Evolutionary conservation across 2,113 vertebrate species (phyloP), one percentile per base, ranked within the genome.

Genomic region (Toxotes chatareus): DNA sequence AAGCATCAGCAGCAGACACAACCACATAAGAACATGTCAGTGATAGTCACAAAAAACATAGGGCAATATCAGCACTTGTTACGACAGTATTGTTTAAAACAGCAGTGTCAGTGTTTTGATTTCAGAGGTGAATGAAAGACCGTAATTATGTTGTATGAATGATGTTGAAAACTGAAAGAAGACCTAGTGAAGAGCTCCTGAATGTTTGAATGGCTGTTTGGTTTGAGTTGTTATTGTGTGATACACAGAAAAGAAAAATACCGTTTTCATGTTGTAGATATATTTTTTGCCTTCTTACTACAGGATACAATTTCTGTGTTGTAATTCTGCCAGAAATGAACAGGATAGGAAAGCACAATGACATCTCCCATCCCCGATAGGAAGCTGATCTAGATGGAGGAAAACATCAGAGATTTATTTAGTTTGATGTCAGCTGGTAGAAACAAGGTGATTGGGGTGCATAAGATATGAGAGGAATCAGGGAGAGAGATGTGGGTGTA

Each of bases 1-100:
- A 83, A 81, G 84, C 79, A 86, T 84, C 66, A 67, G 38, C 65
- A 63, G 56, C 64, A 85, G 69, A 68, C 27, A 72, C 73, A 86
- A 76, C 72, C 72, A 82, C 85, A 81, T 57, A 38, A 77, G 55
- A 84, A 73, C 64, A 73, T 27, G 59, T 34, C 76, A 34, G 60
- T 36, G 21, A 34, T 23, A 34, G 32, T 44, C 12, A 51, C 49
- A 51, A 44, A 55, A 67, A 49, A 55, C 1, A 7, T 49, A 19
- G 21, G 10, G 19, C 38, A 56, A 46, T 60, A 73, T 73, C 71
- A 57, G 7, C 21, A 21, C 34, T 55, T 77, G 69, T 76, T 80
- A 61, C 61, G 38, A 42, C 68, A 46, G 17, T 63, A 57, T 64
- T 79, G 61, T 85, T 79, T 65, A 47, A 55, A 83, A 82, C 70